phyloP scores from a whole-genome alignment of 2,113 vertebrate genomes.

The Chitala chitala region DNA sequence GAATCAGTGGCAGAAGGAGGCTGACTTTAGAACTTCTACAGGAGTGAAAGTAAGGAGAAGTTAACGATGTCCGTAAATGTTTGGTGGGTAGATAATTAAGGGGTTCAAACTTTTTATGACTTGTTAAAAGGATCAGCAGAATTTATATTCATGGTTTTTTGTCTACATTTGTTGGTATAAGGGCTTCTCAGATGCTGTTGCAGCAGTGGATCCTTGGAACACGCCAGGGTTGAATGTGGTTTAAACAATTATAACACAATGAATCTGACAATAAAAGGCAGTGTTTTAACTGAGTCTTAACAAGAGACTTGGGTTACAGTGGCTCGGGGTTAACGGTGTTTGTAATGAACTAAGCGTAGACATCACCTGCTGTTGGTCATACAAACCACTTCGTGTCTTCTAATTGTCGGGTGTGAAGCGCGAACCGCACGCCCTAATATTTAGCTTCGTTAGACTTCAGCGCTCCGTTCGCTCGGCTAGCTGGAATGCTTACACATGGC shows the following conservation, averaged over 20 bases:
- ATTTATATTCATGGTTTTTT: neutral
- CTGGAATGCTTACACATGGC: constrained; percentile 54
- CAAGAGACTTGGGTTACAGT: neutral
- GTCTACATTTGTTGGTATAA: neutral
- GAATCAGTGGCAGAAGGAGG: constrained; percentile 69
- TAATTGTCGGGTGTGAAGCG: constrained; percentile 28
- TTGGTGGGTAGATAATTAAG: constrained; percentile 68
- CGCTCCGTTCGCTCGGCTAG: constrained; percentile 40
- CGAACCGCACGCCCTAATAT: constrained; percentile 46
- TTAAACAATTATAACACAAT: neutral
- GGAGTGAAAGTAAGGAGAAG: constrained; percentile 62
- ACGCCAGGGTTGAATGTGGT: too few species aligned
- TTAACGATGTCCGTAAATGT: constrained; percentile 68
- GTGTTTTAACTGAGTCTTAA: too few species aligned
- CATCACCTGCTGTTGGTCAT: too few species aligned
- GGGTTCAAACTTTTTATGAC: constrained; percentile 45
- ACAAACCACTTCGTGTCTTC: too few species aligned
- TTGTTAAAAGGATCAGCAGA: constrained; percentile 37
- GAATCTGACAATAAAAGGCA: neutral
- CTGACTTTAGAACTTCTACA: constrained; percentile 63
- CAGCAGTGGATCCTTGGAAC: neutral
- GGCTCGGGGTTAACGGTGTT: neutral
- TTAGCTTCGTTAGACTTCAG: constrained; percentile 44
- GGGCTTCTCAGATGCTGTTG: neutral
- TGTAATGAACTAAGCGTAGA: neutral